Evolutionary conservation across 2,113 vertebrate species (phyloP).

Genomic region (Syngnathus floridae): DNA sequence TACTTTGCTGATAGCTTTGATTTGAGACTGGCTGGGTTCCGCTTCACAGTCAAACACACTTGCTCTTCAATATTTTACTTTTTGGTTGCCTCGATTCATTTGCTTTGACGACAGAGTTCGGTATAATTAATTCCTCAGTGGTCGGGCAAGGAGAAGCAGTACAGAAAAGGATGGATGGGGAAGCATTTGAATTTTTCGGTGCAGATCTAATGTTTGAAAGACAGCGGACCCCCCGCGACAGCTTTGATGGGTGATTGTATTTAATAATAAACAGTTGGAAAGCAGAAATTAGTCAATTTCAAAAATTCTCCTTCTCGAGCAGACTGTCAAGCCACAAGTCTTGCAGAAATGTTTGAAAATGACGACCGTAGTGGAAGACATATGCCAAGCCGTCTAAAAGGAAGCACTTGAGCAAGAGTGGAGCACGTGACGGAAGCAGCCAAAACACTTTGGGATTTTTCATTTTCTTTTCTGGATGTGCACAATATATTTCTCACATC

Average conservation of each 20-base stretch:
- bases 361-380: constrained; percentile 69
- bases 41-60: constrained; percentile 3
- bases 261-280: constrained; percentile 76
- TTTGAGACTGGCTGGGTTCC: constrained; percentile 30
- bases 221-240: constrained; percentile 57
- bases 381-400: constrained; percentile 58
- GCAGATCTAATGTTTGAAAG: constrained; percentile 31
- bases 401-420: constrained; percentile 31
- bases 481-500: constrained; percentile 25
- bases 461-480: constrained; percentile 26
- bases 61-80: constrained; percentile 2
- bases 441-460: constrained; percentile 26
- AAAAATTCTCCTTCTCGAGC: constrained; percentile 65
- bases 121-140: too few relatives aligned
- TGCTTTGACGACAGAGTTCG: not conserved
- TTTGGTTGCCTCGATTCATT: constrained; percentile 24
- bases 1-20: constrained; percentile 41
- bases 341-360: constrained; percentile 66
- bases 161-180: constrained; percentile 33
- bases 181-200: not conserved
- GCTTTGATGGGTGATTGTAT: constrained; percentile 77
- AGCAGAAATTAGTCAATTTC: constrained; percentile 73
- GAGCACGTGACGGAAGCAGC: constrained; percentile 15
- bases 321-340: constrained; percentile 69
- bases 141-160: constrained; percentile 48